Conservation (phyloP, 92 coral and sea anemone species). For the Meandrina meandrites region DNA sequence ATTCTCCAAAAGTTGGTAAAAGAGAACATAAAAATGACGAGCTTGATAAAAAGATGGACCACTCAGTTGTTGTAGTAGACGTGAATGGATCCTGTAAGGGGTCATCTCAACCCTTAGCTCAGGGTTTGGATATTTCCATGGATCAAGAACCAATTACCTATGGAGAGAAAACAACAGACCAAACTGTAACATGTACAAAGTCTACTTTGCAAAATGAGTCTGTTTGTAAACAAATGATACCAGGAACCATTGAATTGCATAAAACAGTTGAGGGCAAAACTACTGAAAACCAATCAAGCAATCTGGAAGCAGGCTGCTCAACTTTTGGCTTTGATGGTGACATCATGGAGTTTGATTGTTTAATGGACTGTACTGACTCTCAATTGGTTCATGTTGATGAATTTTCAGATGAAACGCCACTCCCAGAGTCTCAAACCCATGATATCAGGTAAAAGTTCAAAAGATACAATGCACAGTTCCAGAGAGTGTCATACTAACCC, state of each 20-base stretch:
- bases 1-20: neutral
- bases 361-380: constrained; percentile 82
- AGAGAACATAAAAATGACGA: neutral
- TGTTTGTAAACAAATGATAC: neutral
- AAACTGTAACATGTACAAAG: neutral
- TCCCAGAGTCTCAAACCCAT: neutral
- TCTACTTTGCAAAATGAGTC: neutral
- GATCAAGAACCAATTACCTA: neutral
- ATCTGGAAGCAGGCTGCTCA: neutral
- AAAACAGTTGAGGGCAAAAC: too few species aligned
- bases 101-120: neutral
- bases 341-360: constrained; percentile 45
- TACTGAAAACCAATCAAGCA: neutral
- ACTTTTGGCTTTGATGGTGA: constrained; percentile 1
- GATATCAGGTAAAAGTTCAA: constrained; percentile 2
- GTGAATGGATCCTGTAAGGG: neutral
- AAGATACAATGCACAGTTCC: neutral
- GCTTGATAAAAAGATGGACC: neutral
- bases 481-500: neutral
- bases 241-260: neutral
- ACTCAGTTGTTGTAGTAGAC: neutral
- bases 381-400: constrained; percentile 67
- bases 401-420: constrained; percentile 4
- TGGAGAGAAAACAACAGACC: neutral
- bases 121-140: neutral